A percentile compares a stretch with the other conserved stretches of the same genome.
These are phyloP conservation scores for Sebastes steindachneri DNA, from an alignment of 2,797 vertebrate species.

Conservation along the genomic window DNA sequence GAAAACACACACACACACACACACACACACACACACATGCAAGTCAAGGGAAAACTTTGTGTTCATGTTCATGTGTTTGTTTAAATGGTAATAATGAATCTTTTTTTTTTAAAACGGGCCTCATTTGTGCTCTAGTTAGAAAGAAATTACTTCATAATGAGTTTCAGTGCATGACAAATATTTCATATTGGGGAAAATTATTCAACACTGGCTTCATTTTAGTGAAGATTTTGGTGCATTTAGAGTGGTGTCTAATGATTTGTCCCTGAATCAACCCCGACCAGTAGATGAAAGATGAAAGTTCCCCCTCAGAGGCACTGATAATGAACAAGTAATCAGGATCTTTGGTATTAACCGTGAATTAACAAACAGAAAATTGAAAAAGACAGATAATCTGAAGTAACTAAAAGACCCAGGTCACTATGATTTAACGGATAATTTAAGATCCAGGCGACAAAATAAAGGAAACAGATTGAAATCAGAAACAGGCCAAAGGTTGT, in stretches of 20 bases:
- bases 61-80: not conserved
- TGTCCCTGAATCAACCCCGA: slow-evolving; percentile 6
- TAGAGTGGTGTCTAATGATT: slow-evolving; percentile 20
- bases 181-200: slow-evolving; percentile 33
- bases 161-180: slow-evolving; percentile 33
- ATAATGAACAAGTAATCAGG: slow-evolving; percentile 12
- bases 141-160: slow-evolving; percentile 42
- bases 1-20: not conserved
- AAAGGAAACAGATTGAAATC: not conserved
- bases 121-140: slow-evolving; percentile 34
- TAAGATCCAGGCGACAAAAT: not conserved
- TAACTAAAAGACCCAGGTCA: not conserved
- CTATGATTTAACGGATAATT: not conserved
- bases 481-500: not conserved
- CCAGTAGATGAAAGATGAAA: not conserved
- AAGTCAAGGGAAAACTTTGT: not conserved
- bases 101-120: not conserved
- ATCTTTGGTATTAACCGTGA: not conserved
- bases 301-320: not conserved
- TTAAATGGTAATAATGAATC: slow-evolving; percentile 2
- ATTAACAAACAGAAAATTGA: not conserved
- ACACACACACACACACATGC: too few species aligned
- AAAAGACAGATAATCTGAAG: not conserved
- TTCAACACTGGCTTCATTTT: slow-evolving; percentile 13
- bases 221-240: slow-evolving; percentile 21